Conservation (phyloP, 2,797 vertebrate genomes). For the Cygnus olor region DNA sequence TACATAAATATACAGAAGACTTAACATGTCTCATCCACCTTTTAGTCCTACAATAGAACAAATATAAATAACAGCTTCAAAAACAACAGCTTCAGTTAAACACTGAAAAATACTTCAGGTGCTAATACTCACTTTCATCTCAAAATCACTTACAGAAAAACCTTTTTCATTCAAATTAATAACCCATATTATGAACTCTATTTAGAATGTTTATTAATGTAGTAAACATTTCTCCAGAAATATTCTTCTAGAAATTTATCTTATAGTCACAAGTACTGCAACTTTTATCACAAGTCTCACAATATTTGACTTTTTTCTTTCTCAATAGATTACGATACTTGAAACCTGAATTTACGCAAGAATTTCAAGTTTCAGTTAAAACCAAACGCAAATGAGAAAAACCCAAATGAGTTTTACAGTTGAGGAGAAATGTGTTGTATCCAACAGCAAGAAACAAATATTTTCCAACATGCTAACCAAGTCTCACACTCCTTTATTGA, state of each 20-base stretch:
- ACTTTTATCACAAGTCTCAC: neutral
- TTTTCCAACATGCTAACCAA: neutral
- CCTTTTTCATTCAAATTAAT: neutral
- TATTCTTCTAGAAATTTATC: neutral
- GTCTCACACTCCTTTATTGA: neutral
- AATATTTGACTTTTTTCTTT: neutral
- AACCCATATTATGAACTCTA: neutral
- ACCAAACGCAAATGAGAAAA: neutral
- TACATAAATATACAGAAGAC: neutral
- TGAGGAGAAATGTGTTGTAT: neutral
- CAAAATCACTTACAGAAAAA: neutral
- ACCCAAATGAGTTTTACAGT: neutral
- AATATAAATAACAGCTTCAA: neutral
- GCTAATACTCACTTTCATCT: neutral
- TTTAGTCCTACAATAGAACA: neutral
- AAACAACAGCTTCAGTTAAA: neutral
- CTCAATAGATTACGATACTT: neutral
- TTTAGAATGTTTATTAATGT: neutral
- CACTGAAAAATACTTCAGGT: neutral
- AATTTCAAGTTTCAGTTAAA: constrained; percentile 11
- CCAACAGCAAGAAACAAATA: neutral
- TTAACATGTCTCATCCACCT: neutral
- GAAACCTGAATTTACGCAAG: neutral
- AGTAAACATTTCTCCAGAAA: neutral
- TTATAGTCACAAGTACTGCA: neutral